A percentile compares a stretch with the other conserved stretches of the same genome.
These are phyloP conservation scores for Hoplostethus atlanticus DNA, from an alignment of 2,797 vertebrate species.

Conservation along the genomic window DNA sequence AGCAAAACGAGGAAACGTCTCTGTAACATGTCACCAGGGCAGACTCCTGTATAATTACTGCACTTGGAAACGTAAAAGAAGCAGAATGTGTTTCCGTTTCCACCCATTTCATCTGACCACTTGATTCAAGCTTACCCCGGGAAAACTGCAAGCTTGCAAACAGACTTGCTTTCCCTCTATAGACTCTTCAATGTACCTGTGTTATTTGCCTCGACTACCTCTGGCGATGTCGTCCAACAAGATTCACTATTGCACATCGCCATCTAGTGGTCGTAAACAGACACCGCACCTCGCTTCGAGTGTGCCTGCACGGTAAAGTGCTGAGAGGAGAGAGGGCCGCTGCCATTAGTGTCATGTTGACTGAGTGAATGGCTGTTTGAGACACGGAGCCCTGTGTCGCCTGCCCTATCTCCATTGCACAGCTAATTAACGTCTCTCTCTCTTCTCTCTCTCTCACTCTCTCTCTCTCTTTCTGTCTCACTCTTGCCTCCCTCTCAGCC, in stretches of 20 bases:
- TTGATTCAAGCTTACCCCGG: no score
- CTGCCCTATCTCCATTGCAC: conserved; percentile 51
- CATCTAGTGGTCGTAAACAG: conserved; percentile 69
- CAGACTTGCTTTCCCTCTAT: no score
- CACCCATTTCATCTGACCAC: no score
- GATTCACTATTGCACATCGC: conserved; percentile 56
- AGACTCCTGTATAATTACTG: no score
- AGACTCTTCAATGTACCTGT: no score
- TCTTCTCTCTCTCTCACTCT: conserved; percentile 21
- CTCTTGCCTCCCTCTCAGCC: conserved; percentile 46
- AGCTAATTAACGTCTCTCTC: conserved; percentile 71
- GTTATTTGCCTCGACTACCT: no score
- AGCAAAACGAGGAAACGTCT: no score
- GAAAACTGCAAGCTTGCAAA: conserved; percentile 3
- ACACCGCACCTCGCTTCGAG: conserved; percentile 11
- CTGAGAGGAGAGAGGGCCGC: conserved; percentile 9
- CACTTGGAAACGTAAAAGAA: no score
- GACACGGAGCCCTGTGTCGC: conserved; percentile 54
- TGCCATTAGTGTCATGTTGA: conserved; percentile 66
- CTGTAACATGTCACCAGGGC: no score
- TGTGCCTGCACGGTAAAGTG: conserved; percentile 34
- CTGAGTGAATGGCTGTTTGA: conserved; percentile 62
- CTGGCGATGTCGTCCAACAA: no score
- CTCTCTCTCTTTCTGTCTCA: not conserved
- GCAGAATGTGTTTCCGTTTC: no score